Conservation (phyloP, 92 coral and sea anemone species). For the Siderastrea siderea region DNA sequence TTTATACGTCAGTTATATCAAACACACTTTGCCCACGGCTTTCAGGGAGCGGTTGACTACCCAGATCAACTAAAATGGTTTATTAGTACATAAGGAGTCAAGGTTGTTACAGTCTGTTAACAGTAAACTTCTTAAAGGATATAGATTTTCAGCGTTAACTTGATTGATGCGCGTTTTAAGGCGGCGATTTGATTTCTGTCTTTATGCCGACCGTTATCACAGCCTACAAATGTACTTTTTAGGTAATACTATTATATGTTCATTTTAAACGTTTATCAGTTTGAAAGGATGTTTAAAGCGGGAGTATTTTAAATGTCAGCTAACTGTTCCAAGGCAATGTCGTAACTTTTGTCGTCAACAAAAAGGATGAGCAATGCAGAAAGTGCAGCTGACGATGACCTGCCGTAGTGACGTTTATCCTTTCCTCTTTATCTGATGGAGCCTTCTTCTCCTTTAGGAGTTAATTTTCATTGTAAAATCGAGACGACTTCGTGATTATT, state of each 20-base stretch:
- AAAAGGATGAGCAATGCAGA: slow-evolving; percentile 5
- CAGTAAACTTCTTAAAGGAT: too few species aligned
- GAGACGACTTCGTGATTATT: slow-evolving; percentile 3
- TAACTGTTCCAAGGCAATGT: slow-evolving; percentile 5
- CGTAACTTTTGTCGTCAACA: slow-evolving; percentile 1
- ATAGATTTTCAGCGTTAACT: not conserved
- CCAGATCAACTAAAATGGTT: too few species aligned
- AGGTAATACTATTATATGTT: slow-evolving; percentile 5
- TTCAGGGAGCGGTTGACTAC: too few species aligned
- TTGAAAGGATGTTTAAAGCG: slow-evolving; percentile 1
- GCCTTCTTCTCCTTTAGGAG: not conserved
- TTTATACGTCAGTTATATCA: not conserved
- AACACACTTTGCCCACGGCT: too few species aligned
- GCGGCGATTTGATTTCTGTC: slow-evolving; percentile 11
- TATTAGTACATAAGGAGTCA: too few species aligned
- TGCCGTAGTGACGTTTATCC: slow-evolving; percentile 10
- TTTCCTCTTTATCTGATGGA: slow-evolving; percentile 11
- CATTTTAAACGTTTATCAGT: slow-evolving; percentile 12
- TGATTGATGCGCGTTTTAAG: slow-evolving; percentile 10
- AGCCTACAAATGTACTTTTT: slow-evolving; percentile 12
- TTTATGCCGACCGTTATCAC: not conserved
- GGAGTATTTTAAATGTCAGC: slow-evolving; percentile 13
- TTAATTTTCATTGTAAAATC: too few species aligned
- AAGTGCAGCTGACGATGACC: slow-evolving; percentile 18
- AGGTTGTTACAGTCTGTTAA: too few species aligned